Evolutionary conservation across 2,113 vertebrate genomes (phyloP), one percentile per base, ranked within the genome.

Genomic region (Deroptyus accipitrinus): DNA sequence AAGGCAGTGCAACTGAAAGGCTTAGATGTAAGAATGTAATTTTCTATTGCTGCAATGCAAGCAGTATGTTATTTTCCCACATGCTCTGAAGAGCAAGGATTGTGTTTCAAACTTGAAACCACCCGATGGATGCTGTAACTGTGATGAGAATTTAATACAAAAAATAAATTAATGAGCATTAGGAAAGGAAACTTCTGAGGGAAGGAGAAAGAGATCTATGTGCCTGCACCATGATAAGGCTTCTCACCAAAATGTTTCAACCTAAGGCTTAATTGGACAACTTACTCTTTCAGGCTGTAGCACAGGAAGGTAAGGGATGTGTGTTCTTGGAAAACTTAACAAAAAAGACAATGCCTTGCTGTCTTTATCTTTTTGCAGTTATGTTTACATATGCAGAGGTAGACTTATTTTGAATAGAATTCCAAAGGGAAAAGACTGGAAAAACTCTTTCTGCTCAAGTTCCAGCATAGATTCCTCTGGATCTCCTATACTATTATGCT

Each of bases 401-500:
- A 18, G 39, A 9, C 5, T 75, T 42, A 4, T 18, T 87, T 51
- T 64, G 3, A 44, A 18, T 19, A 33, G 49, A 39, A 46, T 10
- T 55, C 15, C 7, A 19, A 48, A 52, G n/a, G 46, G 15, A 42
- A 42, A 39, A 30, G 30, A 15, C 27, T 35, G 13, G 25, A 28
- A 66, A 54, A 28, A 11, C 3, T 73, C 10, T 61, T 76, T 73
- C 57, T 62, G 24, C 11, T 22, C 10, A 17, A 52, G 17, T n/a
- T 81, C 10, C 12, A 63, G 11, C 11, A 6, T 1, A 35, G 39
- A 2, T 49, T 82, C 20, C 28, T 7, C 48, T 55, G 35, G 19
- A 15, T 82, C 23, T 14, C 33, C 22, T 37, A 0, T 19, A 2
- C 6, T 1, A 0, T 30, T n/a, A 5, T 12, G 6, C 6, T 78